Base-by-base conservation (phyloP, 2,888 invertebrate species). In the Catocala nupta region DNA sequence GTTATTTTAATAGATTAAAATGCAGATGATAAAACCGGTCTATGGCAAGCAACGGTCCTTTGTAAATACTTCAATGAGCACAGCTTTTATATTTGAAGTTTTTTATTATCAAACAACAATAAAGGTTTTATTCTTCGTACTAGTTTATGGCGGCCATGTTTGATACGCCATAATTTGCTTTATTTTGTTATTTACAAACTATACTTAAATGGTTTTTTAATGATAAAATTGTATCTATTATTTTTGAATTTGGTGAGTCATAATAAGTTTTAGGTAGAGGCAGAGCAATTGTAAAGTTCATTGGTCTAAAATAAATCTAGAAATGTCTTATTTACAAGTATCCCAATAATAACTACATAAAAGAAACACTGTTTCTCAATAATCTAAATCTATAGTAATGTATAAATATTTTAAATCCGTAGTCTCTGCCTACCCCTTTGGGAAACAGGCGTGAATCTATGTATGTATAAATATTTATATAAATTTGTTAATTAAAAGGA, bases 41-140 rank as follows among this genome's bases (percentile, higher is more conserved):
- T 69, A 68, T 65, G 49, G 63, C 62, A 58, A 67, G 69, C 75
- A 79, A 82, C 79, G 70, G 84, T 82, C 79, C 78, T 75, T 81
- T 85, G 82, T 83, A 85, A 80, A 80, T 78, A 77, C 77, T 80
- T 84, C 81, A 85, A 84, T 85, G 85, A 81, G 78, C 82, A 74
- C 78, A 75, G 86, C 83, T 89, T 89, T 88, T 82, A 86, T 85
- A 85, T 84, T 84, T 79, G 81, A 83, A 86, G 81, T 78, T 86
- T 87, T 25, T 89, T 83, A 84, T 87, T 83, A 86, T 81, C 73
- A 80, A 77, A 76, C 70, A 68, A 88, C 85, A 86, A 88, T 84
- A 80, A 83, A 77, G 71, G 80, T 82, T 84, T 85, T 82, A 81
- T 81, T 76, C 71, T 71, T 71, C 65, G 71, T 70, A 70, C 64